phyloP scores from a whole-genome alignment of 2,888 invertebrate genomes.

The Lochmaea crataegi region DNA sequence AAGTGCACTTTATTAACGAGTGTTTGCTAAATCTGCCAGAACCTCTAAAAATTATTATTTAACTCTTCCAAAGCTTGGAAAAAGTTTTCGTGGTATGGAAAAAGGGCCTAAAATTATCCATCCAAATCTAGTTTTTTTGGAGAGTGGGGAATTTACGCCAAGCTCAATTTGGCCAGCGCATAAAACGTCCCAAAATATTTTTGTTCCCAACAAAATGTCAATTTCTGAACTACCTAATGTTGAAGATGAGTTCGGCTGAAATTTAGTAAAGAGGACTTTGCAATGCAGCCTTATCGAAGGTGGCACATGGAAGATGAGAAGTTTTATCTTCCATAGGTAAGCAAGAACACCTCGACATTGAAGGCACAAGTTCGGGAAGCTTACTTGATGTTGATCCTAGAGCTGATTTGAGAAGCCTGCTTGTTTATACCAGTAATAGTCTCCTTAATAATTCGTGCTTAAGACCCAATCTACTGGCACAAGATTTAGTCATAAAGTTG shows the following conservation, averaged over 20 bases:
- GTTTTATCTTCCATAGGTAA: constrained; percentile 17
- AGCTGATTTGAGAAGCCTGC: too few species aligned
- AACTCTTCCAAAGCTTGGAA: not conserved
- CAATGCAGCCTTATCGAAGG: constrained; percentile 17
- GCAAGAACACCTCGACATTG: constrained; percentile 1
- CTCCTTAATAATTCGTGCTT: too few species aligned
- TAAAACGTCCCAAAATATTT: constrained; percentile 28
- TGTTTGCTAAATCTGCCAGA: not conserved
- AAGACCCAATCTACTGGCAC: too few species aligned
- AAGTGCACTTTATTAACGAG: not conserved
- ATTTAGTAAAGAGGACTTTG: constrained; percentile 9
- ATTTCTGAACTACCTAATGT: constrained; percentile 19
- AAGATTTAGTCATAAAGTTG: too few species aligned
- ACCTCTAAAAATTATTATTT: not conserved
- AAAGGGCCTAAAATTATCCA: constrained; percentile 7
- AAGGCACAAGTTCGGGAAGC: too few species aligned
- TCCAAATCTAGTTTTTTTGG: not conserved
- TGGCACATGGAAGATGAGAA: constrained; percentile 19
- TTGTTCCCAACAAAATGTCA: constrained; percentile 20
- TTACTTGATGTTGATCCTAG: too few species aligned
- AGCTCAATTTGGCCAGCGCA: constrained; percentile 25
- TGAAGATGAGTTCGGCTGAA: constrained; percentile 17
- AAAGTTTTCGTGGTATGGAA: not conserved
- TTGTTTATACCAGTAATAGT: too few species aligned
- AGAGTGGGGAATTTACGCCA: constrained; percentile 1